Evolutionary conservation across 2,113 vertebrate species (phyloP).

Genomic region (Chiloscyllium plagiosum): DNA sequence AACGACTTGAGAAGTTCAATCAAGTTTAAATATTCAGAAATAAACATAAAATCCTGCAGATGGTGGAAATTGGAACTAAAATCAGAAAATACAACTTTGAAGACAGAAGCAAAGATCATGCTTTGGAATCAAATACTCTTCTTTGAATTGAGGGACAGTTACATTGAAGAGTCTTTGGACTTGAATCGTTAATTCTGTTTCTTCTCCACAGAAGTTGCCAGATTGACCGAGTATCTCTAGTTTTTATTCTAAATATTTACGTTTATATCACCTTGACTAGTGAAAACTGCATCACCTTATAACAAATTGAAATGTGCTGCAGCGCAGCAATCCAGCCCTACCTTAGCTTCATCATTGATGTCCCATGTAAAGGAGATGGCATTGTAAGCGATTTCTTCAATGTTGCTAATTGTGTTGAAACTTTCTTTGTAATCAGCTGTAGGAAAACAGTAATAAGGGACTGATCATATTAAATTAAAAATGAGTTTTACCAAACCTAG

Average conservation of each 20-base stretch:
- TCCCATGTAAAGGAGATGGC: constrained; percentile 99
- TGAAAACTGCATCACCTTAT: neutral
- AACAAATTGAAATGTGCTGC: neutral
- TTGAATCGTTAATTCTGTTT: no score
- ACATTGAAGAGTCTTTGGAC: no score
- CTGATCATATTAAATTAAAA: neutral
- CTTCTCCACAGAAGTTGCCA: no score
- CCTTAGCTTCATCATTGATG: constrained; percentile 94
- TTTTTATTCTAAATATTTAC: neutral
- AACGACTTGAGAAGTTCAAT: neutral
- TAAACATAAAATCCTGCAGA: no score
- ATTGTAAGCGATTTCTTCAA: constrained; percentile 95
- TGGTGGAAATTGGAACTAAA: no score
- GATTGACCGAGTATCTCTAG: no score
- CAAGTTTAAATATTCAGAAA: neutral
- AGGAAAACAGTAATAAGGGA: constrained; percentile 24
- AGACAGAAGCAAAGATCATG: no score
- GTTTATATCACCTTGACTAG: neutral
- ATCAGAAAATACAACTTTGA: no score
- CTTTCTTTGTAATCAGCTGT: constrained; percentile 98
- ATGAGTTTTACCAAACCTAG: neutral
- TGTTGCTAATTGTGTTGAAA: constrained; percentile 97
- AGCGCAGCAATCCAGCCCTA: constrained; percentile 49
- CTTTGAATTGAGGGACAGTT: no score
- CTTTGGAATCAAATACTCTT: no score